A percentile compares a stretch with the other conserved stretches of the same genome.
Conservation (phyloP, 2,113 vertebrate species). For the Phaetusa simplex region DNA sequence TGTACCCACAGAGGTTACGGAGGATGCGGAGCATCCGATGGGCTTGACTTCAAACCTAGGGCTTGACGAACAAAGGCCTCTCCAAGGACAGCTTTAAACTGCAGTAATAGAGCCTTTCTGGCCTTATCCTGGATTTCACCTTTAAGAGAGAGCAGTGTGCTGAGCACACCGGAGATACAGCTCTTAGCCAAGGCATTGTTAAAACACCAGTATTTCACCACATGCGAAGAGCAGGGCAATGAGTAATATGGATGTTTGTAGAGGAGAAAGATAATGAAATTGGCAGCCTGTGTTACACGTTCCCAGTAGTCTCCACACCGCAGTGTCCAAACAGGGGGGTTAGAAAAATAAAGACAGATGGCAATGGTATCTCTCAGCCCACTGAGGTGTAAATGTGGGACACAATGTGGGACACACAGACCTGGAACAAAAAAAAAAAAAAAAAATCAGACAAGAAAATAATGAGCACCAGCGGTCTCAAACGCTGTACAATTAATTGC, state of each 20-base stretch:
- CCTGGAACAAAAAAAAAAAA: not conserved
- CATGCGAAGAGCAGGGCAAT: not conserved
- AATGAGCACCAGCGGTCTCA: not conserved
- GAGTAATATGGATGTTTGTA: slow-evolving; percentile 23
- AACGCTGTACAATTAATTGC: not conserved
- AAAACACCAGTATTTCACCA: not conserved
- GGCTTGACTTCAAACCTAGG: not conserved
- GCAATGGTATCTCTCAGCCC: slow-evolving; percentile 31
- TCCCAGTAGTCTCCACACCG: slow-evolving; percentile 19
- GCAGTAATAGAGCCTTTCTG: not conserved
- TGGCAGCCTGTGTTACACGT: slow-evolving; percentile 24
- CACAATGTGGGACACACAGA: not conserved
- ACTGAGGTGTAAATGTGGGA: slow-evolving; percentile 54
- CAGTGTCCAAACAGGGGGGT: slow-evolving; percentile 30
- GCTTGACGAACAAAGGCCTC: not conserved
- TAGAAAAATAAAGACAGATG: slow-evolving; percentile 78
- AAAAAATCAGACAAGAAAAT: not conserved
- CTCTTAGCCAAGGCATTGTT: not conserved
- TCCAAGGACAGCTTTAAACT: not conserved
- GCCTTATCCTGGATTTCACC: not conserved
- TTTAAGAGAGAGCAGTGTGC: not conserved
- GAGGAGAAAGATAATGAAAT: slow-evolving; percentile 31
- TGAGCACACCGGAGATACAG: not conserved
- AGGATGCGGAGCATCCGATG: not conserved
- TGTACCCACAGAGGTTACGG: not conserved